Evolutionary conservation across 1,140 invertebrate genomes (phyloP), one percentile per base, ranked within the genome.

Genomic region (Yoshiicerus persimilis): DNA sequence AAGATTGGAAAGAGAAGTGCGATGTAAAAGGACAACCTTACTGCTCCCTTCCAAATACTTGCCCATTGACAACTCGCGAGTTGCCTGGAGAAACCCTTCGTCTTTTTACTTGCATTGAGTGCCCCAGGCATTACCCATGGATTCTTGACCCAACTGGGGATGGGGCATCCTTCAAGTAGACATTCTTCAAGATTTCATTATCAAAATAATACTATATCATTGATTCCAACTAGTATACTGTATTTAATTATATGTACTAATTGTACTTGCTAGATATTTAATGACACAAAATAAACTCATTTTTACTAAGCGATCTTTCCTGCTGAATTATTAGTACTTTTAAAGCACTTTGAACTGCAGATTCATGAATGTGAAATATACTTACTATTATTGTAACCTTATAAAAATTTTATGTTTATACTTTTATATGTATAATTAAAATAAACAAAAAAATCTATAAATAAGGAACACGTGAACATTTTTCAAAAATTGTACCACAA

Each of bases 51-150:
- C 97, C 97, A 85, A 98, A 98, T 92, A 95, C 96, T 34, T 98
- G 97, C 92, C 96, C 96, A 1, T 92, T 98, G 89, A 97, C 95
- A 8, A 98, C 97, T 70, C 93, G 97, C 89, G 97, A 98, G 93
- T 93, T 98, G 89, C 97, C 97, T 64, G 97, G 97, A 88, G 97
- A 98, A 93, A 98, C 96, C 36, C 94, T 98, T 27, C 95, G 97
- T 92, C 94, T 98, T 47, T 98, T 98, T 93, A 98, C 97, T 70
- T 98, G 97, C 92, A 97, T 98, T 96, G 97, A 98, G 92, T 98
- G 97, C 92, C 97, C 97, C 66, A 97, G 97, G 91, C 97, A 98
- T 92, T 98, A 98, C 92, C 97, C 97, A 34, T 98, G 97, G 97
- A 95, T 98, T 91, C 94, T 98, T 90, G 97, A 98, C 93, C 97